A percentile compares a stretch with the other conserved stretches of the same genome.
Conservation (phyloP, 2,113 vertebrate genomes). For the Leptobrachium leishanense region DNA sequence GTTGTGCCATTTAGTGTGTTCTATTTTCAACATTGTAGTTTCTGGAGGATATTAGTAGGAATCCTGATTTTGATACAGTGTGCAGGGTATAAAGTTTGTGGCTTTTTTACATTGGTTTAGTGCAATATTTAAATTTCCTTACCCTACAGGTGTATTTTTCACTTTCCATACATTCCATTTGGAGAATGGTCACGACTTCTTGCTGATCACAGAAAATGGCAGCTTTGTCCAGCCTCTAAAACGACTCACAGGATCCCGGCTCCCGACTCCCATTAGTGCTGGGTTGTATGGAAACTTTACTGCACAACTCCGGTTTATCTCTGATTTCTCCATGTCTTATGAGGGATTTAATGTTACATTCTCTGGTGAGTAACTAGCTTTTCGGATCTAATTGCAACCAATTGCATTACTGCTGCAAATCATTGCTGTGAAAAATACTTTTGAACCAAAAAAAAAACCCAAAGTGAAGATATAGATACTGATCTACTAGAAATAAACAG, state of each 20-base stretch:
- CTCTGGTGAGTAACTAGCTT: constrained; percentile 72
- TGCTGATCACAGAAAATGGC: constrained; percentile 90
- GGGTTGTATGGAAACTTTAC: constrained; percentile 96
- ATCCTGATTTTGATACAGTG: too few relatives aligned
- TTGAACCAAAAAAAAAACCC: not conserved
- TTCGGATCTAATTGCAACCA: too few relatives aligned
- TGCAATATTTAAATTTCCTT: not conserved
- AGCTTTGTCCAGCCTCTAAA: constrained; percentile 89
- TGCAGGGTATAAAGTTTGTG: too few relatives aligned
- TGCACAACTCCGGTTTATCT: constrained; percentile 94
- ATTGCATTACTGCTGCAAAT: too few relatives aligned
- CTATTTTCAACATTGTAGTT: too few relatives aligned
- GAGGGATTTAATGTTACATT: constrained; percentile 99
- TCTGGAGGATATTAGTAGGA: too few relatives aligned
- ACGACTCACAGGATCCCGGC: constrained; percentile 86
- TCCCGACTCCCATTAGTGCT: constrained; percentile 86
- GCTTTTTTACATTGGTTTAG: not conserved
- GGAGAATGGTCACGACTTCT: constrained; percentile 92
- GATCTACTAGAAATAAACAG: too few relatives aligned
- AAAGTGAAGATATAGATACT: not conserved
- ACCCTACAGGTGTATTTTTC: constrained; percentile 85
- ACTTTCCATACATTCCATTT: constrained; percentile 96
- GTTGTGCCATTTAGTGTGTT: too few relatives aligned
- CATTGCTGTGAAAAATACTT: too few relatives aligned
- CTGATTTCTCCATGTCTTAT: constrained; percentile 97